These are phyloP conservation scores for Heterodera filipjevi DNA, from an alignment of 2,888 invertebrate genomes.

Conservation along the genomic window DNA sequence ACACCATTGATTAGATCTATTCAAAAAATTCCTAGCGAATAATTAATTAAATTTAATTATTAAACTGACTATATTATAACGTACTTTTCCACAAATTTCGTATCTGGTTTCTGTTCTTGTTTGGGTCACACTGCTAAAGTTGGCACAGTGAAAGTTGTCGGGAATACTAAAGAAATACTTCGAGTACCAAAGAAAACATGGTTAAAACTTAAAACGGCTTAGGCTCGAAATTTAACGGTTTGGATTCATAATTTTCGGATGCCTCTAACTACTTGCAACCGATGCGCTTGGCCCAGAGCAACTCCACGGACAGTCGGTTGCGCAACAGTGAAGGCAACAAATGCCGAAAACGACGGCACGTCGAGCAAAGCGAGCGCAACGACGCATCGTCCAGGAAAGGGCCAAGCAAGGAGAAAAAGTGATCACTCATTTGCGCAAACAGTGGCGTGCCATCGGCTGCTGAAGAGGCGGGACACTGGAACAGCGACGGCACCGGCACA, in stretches of 20 bases:
- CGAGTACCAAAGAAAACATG: no score
- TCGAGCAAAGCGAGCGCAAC: constrained; percentile 27
- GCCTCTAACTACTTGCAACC: not conserved
- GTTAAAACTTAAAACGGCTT: no score
- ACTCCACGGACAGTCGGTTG: constrained; percentile 24
- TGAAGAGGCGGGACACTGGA: not conserved
- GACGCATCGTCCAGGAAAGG: constrained; percentile 36
- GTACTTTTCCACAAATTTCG: not conserved
- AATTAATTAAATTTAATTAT: no score
- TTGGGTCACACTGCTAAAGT: no score
- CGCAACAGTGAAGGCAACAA: constrained; percentile 9
- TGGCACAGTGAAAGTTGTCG: no score
- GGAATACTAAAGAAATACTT: no score
- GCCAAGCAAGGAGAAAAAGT: constrained; percentile 22
- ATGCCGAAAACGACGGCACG: constrained; percentile 23
- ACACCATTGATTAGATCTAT: no score
- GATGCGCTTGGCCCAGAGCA: constrained; percentile 3
- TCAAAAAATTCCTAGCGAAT: no score
- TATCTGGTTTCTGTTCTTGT: not conserved
- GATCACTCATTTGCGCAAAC: not conserved
- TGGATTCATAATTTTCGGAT: no score
- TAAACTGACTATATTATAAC: not conserved
- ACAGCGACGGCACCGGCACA: constrained; percentile 22
- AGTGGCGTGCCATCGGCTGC: not conserved
- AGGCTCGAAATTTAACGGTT: no score